phyloP scores from a whole-genome alignment of 2,797 vertebrate genomes.

The Melanogrammus aeglefinus region DNA sequence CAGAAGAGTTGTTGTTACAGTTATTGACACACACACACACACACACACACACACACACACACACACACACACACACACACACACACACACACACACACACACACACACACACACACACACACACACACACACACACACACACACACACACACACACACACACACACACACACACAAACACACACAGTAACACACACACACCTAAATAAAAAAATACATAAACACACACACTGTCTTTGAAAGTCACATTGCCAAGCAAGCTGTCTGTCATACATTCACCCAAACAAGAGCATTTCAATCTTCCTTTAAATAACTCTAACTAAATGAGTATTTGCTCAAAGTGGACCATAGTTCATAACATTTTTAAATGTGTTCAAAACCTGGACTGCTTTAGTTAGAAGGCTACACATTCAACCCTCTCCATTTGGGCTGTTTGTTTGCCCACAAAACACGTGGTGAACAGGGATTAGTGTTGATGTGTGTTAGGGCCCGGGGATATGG shows the following conservation, averaged over 20 bases:
- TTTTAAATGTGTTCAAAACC: conserved; percentile 7
- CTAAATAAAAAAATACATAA: too few relatives aligned
- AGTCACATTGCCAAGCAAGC: conserved; percentile 2
- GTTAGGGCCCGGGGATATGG: background rate
- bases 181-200: too few relatives aligned
- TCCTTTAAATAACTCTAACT: background rate
- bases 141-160: too few relatives aligned
- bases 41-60: too few relatives aligned
- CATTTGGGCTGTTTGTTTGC: conserved; percentile 34
- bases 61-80: too few relatives aligned
- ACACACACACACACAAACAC: too few relatives aligned
- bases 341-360: background rate
- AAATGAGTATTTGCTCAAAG: background rate
- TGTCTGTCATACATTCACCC: background rate
- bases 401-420: conserved; percentile 33
- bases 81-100: too few relatives aligned
- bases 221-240: background rate
- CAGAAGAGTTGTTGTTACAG: background rate
- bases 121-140: too few relatives aligned
- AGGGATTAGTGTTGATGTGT: conserved; percentile 41
- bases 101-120: too few relatives aligned
- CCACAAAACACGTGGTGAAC: conserved; percentile 35
- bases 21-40: background rate
- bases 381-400: conserved; percentile 8
- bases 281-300: background rate